Evolutionary conservation across 2,888 invertebrate genomes (phyloP), one percentile per base, ranked within the genome.

Genomic region (Drosophila setosimentum): DNA sequence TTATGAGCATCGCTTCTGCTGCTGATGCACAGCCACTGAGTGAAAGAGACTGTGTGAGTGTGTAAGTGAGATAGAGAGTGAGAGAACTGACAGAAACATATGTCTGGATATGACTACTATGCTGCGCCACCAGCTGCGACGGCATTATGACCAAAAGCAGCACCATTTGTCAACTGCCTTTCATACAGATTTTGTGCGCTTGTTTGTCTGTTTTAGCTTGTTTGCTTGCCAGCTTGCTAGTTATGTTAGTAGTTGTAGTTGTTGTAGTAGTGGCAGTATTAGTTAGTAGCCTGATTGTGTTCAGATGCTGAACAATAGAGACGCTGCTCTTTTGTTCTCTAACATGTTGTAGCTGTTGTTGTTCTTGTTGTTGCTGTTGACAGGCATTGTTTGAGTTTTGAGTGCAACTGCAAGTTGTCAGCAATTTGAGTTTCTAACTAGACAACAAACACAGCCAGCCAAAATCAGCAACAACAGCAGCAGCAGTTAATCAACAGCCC

Each of bases 161-260:
- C 83, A 87, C 87, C 87, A 88, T 88, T 88, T 86, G 85, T 88
- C 85, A 88, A 87, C 80, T 76, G 72, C 62, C 62, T 40, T 60
- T 72, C 76, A 80, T 78, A 68, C 72, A 73, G 73, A 80, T 73
- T 72, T 61, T 73, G 54, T 69, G 57, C 66, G 75, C 75, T 79
- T 78, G 78, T 78, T 73, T 81, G 76, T 82, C 68, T 58, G 70
- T 72, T 80, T 66, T 73, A 68, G 72, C 64, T 71, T 76, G 76
- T 75, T 66, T 79, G 72, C 65, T 63, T 75, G 67, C 57, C 62
- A 67, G 73, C 67, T 79, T 68, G 78, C 69, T 66, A 55, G 68
- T 74, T 66, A 51, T 64, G 45, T 49, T 70, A 58, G 18, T 40
- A 42, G 48, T 53, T 33, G 51, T 51, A 33, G 32, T 51, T 62